Percentiles rank a stretch among this genome's conserved stretches.
Evolutionary conservation across 2,113 vertebrate species (phyloP).

Genomic region (Dendrocopos noguchii): DNA sequence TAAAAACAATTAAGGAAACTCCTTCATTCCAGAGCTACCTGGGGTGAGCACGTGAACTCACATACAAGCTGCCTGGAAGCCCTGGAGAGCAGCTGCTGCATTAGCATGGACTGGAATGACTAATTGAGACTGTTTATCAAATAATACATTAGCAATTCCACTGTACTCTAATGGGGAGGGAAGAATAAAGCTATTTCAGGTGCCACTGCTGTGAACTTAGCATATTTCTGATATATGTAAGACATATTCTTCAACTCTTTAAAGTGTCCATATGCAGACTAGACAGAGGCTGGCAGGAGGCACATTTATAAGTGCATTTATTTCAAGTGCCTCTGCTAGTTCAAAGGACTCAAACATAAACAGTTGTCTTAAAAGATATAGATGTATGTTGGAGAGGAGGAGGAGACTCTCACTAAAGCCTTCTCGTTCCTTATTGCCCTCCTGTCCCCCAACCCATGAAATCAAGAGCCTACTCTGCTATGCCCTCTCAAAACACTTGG

Average conservation of each 20-base stretch:
- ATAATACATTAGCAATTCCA: conserved; percentile 23
- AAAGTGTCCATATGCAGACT: conserved; percentile 40
- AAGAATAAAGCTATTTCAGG: conserved; percentile 41
- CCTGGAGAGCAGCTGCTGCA: conserved; percentile 46
- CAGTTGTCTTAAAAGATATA: neutral
- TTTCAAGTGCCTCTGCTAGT: conserved; percentile 48
- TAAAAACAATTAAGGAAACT: conserved; percentile 59
- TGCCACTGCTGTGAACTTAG: conserved; percentile 41
- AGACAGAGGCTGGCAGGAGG: conserved; percentile 40
- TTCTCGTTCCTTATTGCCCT: neutral
- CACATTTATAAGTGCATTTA: conserved; percentile 32
- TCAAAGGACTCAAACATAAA: conserved; percentile 46
- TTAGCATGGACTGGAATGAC: conserved; percentile 40
- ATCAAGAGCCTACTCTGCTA: neutral
- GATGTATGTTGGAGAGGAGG: neutral
- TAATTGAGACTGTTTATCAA: conserved; percentile 66
- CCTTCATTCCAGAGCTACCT: conserved; percentile 56
- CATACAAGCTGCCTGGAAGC: conserved; percentile 33
- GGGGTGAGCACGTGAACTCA: conserved; percentile 16
- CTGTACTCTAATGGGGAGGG: neutral
- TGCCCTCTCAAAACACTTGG: neutral
- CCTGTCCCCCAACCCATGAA: neutral
- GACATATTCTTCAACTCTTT: conserved; percentile 7
- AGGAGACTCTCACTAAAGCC: neutral
- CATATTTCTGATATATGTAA: conserved; percentile 24